Evolutionary conservation across 2,797 vertebrate species (phyloP).

Genomic region (Acropternis orthonyx): DNA sequence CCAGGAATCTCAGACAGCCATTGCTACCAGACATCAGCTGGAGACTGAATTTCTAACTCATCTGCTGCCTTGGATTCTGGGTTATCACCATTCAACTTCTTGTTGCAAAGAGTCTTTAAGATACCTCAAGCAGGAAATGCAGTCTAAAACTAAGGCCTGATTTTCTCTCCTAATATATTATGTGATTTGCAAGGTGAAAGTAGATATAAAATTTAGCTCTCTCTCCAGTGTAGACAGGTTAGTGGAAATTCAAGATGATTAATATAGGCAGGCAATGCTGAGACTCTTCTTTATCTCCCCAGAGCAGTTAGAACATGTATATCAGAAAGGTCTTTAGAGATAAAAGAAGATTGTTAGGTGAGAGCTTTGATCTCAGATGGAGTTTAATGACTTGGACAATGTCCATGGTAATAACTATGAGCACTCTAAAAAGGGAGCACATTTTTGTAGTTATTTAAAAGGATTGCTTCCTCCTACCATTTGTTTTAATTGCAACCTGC

Average conservation of each 20-base stretch:
- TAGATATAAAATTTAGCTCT: conserved; percentile 1
- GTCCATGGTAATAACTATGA: background rate
- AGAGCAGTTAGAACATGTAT: background rate
- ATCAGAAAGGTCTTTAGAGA: background rate
- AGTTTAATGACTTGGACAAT: background rate
- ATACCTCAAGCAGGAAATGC: background rate
- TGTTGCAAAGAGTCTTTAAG: background rate
- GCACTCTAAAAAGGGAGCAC: background rate
- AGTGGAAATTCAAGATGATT: conserved; percentile 3
- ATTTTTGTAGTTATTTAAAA: background rate
- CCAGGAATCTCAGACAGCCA: background rate
- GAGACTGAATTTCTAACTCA: background rate
- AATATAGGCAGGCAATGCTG: background rate
- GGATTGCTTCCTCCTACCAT: background rate
- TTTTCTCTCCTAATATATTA: background rate
- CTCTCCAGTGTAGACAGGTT: background rate
- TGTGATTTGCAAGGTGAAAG: background rate
- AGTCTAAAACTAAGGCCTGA: background rate
- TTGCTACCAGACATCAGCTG: background rate
- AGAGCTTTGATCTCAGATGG: background rate
- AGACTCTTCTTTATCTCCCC: background rate
- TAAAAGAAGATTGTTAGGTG: background rate
- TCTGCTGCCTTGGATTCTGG: background rate
- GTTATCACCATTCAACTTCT: background rate
- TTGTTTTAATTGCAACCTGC: background rate